A percentile compares a stretch with the other conserved stretches of the same genome.
Evolutionary conservation across 2,113 vertebrate genomes (phyloP).

Genomic region (Turnix velox): DNA sequence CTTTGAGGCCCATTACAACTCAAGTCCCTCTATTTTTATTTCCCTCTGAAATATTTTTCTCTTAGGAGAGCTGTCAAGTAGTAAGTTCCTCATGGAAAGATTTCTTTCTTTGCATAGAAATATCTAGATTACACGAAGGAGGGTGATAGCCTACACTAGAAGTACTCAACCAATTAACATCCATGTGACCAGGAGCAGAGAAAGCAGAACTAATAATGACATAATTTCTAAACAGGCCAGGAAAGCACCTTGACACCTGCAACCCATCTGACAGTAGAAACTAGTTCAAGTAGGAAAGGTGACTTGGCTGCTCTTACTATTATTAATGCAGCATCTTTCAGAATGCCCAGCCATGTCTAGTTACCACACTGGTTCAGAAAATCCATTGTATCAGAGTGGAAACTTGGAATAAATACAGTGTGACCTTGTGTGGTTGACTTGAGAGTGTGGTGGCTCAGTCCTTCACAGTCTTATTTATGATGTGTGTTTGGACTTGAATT

Average conservation of each 20-base stretch:
- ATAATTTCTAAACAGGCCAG: not conserved
- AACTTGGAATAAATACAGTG: not conserved
- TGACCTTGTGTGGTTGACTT: not conserved
- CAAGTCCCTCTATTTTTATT: not conserved
- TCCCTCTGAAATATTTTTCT: not conserved
- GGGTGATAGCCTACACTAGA: not conserved
- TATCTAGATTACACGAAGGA: not conserved
- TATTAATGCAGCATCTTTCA: not conserved
- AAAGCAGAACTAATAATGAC: not conserved
- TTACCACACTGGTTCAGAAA: not conserved
- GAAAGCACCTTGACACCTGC: not conserved
- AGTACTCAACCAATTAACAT: not conserved
- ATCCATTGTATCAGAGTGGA: not conserved
- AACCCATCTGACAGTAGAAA: not conserved
- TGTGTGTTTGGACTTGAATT: not conserved
- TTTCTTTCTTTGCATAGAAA: not conserved
- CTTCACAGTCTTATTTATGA: not conserved
- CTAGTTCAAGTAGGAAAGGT: not conserved
- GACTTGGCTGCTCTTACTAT: not conserved
- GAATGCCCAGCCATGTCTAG: not conserved
- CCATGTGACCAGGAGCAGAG: not conserved
- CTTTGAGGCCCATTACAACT: too few species aligned
- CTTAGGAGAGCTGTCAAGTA: not conserved
- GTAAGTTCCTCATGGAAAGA: not conserved
- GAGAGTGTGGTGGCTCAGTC: not conserved